Evolutionary conservation across 2,797 vertebrate genomes (phyloP), one percentile per base, ranked within the genome.

Genomic region (Myotis myotis): DNA sequence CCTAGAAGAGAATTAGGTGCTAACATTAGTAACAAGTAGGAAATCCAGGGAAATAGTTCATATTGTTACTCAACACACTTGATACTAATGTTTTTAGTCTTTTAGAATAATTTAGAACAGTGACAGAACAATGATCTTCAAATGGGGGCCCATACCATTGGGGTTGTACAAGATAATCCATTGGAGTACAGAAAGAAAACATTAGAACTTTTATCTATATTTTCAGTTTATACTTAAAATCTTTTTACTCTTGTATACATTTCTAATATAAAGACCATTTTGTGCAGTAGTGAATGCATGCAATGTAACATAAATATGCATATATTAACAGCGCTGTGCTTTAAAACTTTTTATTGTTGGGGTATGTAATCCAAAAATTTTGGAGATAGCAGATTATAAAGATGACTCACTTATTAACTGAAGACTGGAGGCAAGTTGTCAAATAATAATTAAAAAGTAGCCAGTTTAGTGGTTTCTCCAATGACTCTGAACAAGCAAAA

Each of bases 371-470:
- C 74, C 55, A 82, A 90, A 95, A 62, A n/a, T 19, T 60, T 55
- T 36, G 38, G 5, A 25, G 38, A 68, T 11, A 86, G 68, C n/a
- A 36, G 19, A 3, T 57, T 72, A 92, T 70, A 91, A 95, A 94
- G 70, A 87, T 95, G 96, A 98, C 98, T 99, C 97, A 99, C 99
- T 99, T 99, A 98, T 99, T 99, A 97, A 99, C 98, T 44, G 99
- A 99, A 90, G 99, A 99, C 94, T 99, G 99, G 91, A 99, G 99
- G 98, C 99, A 99, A 98, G 99, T 99, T 94, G 99, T 99, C 99
- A 99, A 98, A 98, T 99, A 99, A 98, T 99, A 99, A 98, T 99
- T 99, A 98, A 99, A 99, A 96, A 99, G 99, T 98, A 99, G 99
- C 97, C 99, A 99, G 97, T 99, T 99, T 88, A 99, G 98, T 60